Evolutionary conservation across 1,140 invertebrate species (phyloP).

Genomic region (Doryteuthis pealeii): DNA sequence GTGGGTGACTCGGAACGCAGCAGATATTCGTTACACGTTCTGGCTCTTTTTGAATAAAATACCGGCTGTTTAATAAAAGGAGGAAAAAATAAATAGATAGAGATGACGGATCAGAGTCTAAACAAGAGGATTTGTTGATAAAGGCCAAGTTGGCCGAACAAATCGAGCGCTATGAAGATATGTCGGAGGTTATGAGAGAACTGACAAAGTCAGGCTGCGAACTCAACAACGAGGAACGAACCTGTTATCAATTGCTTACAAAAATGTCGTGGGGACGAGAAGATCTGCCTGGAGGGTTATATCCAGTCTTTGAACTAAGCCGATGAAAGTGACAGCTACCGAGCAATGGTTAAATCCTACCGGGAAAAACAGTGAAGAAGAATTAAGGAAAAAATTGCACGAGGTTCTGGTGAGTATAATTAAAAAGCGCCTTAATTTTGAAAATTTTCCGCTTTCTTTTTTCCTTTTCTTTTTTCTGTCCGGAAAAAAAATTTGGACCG

Average conservation of each 20-base stretch:
- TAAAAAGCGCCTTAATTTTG: no score
- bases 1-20: no score
- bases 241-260: slow-evolving; percentile 96
- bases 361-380: slow-evolving; percentile 98
- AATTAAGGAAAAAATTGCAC: slow-evolving; percentile 96
- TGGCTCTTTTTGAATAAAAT: no score
- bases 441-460: no score
- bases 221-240: slow-evolving; percentile 72
- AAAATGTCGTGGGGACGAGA: slow-evolving; percentile 97
- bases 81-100: not conserved
- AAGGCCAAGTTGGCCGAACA: slow-evolving; percentile 47
- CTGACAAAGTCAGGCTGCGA: slow-evolving; percentile 11
- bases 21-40: no score
- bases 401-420: slow-evolving; percentile 81
- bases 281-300: slow-evolving; percentile 97
- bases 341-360: slow-evolving; percentile 64
- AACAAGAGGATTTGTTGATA: slow-evolving; percentile 28
- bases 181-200: slow-evolving; percentile 42
- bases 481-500: no score
- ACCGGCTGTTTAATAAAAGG: no score
- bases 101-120: not conserved
- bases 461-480: no score
- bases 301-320: slow-evolving; percentile 85
- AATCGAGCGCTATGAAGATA: slow-evolving; percentile 50
- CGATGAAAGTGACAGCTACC: slow-evolving; percentile 94